Evolutionary conservation across 2,797 vertebrate species (phyloP), one percentile per base, ranked within the genome.

Genomic region (Acanthornis magna): DNA sequence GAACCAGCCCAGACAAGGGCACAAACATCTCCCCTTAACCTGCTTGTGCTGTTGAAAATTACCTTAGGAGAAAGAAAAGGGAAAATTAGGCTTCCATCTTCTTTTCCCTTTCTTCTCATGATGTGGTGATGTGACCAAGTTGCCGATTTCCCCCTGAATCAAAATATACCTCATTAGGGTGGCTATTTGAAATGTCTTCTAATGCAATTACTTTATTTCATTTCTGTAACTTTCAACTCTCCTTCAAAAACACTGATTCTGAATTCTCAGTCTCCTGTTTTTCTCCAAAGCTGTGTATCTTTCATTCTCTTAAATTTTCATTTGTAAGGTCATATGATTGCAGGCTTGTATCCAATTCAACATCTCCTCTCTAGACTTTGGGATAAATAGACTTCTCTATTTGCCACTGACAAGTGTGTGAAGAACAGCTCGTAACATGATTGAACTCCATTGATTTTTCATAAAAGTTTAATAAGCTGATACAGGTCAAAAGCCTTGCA

Each of bases 381-480:
- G 85, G 71, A 89, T 85, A 83, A 95, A 97, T 67, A 95, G 89
- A 72, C 65, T 77, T 91, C 83, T 91, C 67, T 34, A 18, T 91
- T 96, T 96, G 66, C 96, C 50, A 34, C 88, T 96, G 96, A 96
- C 95, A 70, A 4, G 14, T 81, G 60, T 48, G 82, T 95, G 95
- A 96, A 95, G 93, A 95, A 92, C 93, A 96, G 93, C 84, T 96
- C 43, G 42, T 70, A 86, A 95, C 62, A 83, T 60, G 95, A 96
- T 97, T 97, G 96, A 96, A 95, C 55, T 57, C 87, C 86, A 97
- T 97, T 97, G 97, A 97, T 98, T 98, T 98, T 97, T 97, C 96
- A 97, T 98, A 97, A 97, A 98, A 97, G 76, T 96, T 98, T 97
- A 97, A 97, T 97, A 97, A 97, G 96, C 94, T 55, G 96, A 95